Evolutionary conservation across 2,797 vertebrate genomes (phyloP).

Genomic region (Molossus molossus): DNA sequence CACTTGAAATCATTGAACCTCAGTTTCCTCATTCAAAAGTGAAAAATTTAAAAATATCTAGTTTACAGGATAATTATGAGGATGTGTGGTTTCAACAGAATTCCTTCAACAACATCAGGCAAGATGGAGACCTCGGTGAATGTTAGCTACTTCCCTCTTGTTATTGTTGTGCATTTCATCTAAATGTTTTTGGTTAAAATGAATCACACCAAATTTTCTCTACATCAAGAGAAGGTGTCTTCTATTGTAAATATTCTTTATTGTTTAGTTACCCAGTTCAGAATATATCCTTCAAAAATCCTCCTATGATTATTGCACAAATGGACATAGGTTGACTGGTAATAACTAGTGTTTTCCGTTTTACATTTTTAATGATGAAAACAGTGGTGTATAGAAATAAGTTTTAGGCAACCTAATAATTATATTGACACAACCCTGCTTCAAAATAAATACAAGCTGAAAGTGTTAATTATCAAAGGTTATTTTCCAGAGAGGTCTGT

Average conservation of each 20-base stretch:
- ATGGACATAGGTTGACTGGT: neutral
- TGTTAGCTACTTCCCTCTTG: neutral
- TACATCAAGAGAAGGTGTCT: neutral
- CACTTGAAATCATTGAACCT: neutral
- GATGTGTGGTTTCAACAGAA: neutral
- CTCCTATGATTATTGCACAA: neutral
- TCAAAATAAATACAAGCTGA: neutral
- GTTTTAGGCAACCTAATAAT: neutral
- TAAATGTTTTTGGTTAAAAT: neutral
- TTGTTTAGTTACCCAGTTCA: neutral
- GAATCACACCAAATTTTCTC: neutral
- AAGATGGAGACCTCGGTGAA: neutral
- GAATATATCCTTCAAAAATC: neutral
- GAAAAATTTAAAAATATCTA: neutral
- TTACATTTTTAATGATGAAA: neutral
- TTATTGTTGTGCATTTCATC: neutral
- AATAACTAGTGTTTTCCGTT: neutral
- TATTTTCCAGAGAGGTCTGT: slow-evolving; percentile 15
- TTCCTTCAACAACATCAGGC: neutral
- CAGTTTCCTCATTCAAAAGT: slow-evolving; percentile 9
- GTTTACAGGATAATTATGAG: neutral
- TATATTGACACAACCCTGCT: neutral
- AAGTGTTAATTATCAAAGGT: neutral
- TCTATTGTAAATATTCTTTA: neutral
- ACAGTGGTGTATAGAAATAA: neutral